Evolutionary conservation across 2,113 vertebrate species (phyloP), one percentile per base, ranked within the genome.

Genomic region (Quiscalus mexicanus): DNA sequence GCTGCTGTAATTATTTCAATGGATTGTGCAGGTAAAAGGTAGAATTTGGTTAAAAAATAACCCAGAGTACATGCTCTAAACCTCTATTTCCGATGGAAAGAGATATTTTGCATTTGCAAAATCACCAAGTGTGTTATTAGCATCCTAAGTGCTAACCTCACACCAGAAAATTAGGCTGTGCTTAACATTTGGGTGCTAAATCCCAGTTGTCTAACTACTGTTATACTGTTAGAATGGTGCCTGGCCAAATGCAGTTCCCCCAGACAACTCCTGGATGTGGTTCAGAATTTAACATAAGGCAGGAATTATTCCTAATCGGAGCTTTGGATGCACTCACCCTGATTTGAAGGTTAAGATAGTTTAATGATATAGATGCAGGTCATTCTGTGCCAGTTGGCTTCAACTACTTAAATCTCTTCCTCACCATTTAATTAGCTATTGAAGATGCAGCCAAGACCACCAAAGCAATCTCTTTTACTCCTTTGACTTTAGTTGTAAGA

Each of bases 361-460:
- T 89, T 92, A 92, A 97, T 78, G 70, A 10, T 56, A 60, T 67
- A 90, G 80, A 92, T 78, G 64, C 68, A 75, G 64, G 44, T 77
- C 44, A 56, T 64, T 81, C 59, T 70, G 23, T 89, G 96, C 93
- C 95, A 95, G 76, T 53, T 95, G 96, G 91, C 94, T 92, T 89
- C 77, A 71, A 59, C 47, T 56, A 28, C 25, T 49, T 3, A 1
- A 55, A 35, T 70, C 42, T 67, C 70, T 59, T 62, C 76, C 65
- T 89, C 53, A 39, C 33, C 52, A 84, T 84, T 95, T 94, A 95
- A 95, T 97, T 84, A 93, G 8, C 25, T 84, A 41, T 25, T 68
- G 65, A 89, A 84, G 56, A 81, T 30, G 27, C 18, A 87, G 68
- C 79, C 86, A 92, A 93, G 24, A 17, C 47, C 65, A 84, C 44